Conservation (phyloP, 2,797 vertebrate genomes). For the Bovichtus diacanthus region DNA sequence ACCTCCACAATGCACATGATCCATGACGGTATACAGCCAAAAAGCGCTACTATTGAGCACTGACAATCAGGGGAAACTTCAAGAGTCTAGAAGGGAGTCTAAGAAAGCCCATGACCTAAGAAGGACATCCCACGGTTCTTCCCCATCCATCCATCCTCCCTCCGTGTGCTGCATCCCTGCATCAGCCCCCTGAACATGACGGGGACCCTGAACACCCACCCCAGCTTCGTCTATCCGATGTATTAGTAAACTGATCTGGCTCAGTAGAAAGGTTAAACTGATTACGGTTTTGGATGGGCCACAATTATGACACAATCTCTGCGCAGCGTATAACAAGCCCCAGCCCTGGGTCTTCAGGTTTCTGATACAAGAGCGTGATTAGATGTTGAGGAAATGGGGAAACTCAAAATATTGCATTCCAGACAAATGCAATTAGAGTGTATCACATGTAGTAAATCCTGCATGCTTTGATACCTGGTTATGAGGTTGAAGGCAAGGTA, state of each 20-base stretch:
- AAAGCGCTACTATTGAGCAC: conserved; percentile 13
- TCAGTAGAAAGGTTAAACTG: conserved; percentile 82
- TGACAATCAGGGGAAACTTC: conserved; percentile 19
- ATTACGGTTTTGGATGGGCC: conserved; percentile 82
- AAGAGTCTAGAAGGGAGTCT: conserved; percentile 3
- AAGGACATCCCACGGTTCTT: conserved; percentile 25
- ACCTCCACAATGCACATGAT: conserved; percentile 48
- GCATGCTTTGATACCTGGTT: conserved; percentile 75
- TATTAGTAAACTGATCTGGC: conserved; percentile 82
- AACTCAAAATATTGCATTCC: conserved; percentile 85
- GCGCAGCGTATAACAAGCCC: conserved; percentile 71
- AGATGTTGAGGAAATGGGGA: conserved; percentile 82
- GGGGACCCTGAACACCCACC: conserved; percentile 57
- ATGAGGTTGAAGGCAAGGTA: conserved; percentile 60
- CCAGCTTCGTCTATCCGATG: conserved; percentile 57
- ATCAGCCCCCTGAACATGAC: conserved; percentile 37
- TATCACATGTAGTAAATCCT: conserved; percentile 68
- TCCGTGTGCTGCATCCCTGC: conserved; percentile 17
- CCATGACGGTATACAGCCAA: conserved; percentile 30
- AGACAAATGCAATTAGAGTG: conserved; percentile 81
- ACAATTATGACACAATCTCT: conserved; percentile 85
- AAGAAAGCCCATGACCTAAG: conserved; percentile 23
- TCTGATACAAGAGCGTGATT: conserved; percentile 74
- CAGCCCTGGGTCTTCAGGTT: conserved; percentile 71
- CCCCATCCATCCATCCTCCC: conserved; percentile 8